These are phyloP conservation scores for Andrena fulva DNA, from an alignment of 2,888 invertebrate genomes.

Conservation along the genomic window DNA sequence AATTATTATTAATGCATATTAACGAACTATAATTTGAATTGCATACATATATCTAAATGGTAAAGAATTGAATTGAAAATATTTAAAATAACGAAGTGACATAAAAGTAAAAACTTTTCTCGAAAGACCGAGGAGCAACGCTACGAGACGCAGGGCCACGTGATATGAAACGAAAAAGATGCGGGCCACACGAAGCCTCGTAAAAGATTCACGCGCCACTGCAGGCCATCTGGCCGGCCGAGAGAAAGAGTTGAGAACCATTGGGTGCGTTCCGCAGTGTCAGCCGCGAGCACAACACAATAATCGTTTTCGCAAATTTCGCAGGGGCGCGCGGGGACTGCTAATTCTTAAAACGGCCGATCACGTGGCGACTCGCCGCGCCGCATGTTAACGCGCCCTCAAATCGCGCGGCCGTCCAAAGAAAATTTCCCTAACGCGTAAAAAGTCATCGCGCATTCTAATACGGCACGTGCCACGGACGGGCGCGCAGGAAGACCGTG, in stretches of 20 bases:
- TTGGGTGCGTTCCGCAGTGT: constrained; percentile 23
- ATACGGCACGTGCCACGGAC: neutral
- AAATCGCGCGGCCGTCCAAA: constrained; percentile 14
- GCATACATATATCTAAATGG: too few relatives aligned
- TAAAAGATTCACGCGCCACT: constrained; percentile 11
- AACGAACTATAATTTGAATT: too few relatives aligned
- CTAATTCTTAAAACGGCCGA: constrained; percentile 31
- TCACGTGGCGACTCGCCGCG: constrained; percentile 11
- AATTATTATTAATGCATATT: too few relatives aligned
- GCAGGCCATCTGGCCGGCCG: constrained; percentile 2
- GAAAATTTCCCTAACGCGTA: constrained; percentile 13
- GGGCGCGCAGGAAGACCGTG: constrained; percentile 18
- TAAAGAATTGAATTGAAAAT: too few relatives aligned
- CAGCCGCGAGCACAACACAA: constrained; percentile 26
- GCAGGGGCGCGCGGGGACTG: constrained; percentile 16
- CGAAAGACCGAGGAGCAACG: neutral
- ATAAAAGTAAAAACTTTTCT: neutral
- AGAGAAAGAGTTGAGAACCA: constrained; percentile 46
- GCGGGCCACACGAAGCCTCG: constrained; percentile 33
- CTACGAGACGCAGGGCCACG: neutral
- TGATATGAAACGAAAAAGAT: constrained; percentile 45
- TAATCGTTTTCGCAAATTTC: constrained; percentile 44
- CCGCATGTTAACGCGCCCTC: constrained; percentile 20
- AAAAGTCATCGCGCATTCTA: too few relatives aligned
- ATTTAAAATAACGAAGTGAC: neutral